Evolutionary conservation across 35 echinoderm and acorn worm species (phyloP).

Genomic region (Ptychodera flava): DNA sequence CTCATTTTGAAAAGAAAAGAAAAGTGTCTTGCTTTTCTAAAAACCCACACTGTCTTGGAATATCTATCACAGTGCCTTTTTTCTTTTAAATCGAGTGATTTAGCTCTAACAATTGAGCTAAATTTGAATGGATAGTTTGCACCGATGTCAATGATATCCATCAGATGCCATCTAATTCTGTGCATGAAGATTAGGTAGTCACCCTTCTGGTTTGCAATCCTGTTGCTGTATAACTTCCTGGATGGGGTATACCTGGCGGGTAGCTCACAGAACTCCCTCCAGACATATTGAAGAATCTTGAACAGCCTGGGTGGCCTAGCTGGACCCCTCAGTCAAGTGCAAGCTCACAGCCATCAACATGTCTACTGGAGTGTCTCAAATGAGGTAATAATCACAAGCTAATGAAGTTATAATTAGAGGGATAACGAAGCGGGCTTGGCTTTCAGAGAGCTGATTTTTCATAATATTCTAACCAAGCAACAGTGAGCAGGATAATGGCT

Average conservation of each 20-base stretch:
- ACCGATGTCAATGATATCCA: no score
- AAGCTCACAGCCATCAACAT: neutral
- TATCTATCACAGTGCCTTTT: no score
- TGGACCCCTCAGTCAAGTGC: neutral
- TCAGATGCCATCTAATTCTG: no score
- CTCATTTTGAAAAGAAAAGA: no score
- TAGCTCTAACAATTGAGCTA: no score
- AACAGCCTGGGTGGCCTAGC: neutral
- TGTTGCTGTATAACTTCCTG: neutral
- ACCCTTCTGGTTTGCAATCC: neutral
- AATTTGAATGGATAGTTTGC: no score
- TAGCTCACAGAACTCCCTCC: no score
- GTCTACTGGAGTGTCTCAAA: neutral
- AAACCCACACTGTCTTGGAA: no score
- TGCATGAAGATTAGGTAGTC: neutral
- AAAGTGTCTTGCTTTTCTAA: no score
- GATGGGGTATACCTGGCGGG: neutral
- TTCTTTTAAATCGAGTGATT: no score
- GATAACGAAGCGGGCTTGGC: neutral
- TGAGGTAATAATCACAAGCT: neutral
- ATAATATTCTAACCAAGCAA: neutral
- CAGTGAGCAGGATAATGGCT: neutral
- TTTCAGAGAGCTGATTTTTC: neutral
- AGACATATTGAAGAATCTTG: no score
- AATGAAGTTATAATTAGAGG: neutral